phyloP scores from a whole-genome alignment of 2,888 invertebrate genomes.

The Andrena chrysosceles region DNA sequence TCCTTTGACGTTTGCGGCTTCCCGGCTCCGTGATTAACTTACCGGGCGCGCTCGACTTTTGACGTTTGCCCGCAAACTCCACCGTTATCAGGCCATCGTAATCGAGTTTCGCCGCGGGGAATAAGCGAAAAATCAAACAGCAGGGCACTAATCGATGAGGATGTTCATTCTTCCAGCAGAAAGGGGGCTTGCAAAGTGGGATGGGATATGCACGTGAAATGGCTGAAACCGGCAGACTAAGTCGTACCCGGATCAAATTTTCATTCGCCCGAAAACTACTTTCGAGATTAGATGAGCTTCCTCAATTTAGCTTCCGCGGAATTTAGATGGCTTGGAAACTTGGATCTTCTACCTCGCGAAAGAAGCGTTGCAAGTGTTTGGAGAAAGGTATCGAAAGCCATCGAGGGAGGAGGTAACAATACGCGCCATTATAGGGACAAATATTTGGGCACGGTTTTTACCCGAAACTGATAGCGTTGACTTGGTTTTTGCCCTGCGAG shows the following conservation, averaged over 20 bases:
- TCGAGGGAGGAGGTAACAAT: slow-evolving; percentile 25
- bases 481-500: slow-evolving; percentile 31
- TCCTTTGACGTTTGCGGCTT: slow-evolving; percentile 41
- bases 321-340: background rate
- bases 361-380: slow-evolving; percentile 1
- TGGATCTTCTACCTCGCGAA: background rate
- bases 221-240: background rate
- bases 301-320: background rate
- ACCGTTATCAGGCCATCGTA: slow-evolving; percentile 2
- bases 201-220: background rate
- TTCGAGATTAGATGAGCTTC: background rate
- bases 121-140: slow-evolving; percentile 25
- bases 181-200: background rate
- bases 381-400: slow-evolving; percentile 10
- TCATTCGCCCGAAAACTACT: background rate
- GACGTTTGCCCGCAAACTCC: slow-evolving; percentile 20
- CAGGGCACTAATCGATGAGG: background rate
- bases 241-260: background rate
- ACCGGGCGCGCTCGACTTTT: slow-evolving; percentile 33
- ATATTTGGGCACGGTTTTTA: slow-evolving; percentile 38
- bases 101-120: slow-evolving; percentile 14
- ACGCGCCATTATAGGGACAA: slow-evolving; percentile 33
- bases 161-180: background rate
- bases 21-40: slow-evolving; percentile 45
- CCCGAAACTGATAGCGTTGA: slow-evolving; percentile 48